phyloP scores from a whole-genome alignment of 2,888 invertebrate genomes.

The Noctua janthe region DNA sequence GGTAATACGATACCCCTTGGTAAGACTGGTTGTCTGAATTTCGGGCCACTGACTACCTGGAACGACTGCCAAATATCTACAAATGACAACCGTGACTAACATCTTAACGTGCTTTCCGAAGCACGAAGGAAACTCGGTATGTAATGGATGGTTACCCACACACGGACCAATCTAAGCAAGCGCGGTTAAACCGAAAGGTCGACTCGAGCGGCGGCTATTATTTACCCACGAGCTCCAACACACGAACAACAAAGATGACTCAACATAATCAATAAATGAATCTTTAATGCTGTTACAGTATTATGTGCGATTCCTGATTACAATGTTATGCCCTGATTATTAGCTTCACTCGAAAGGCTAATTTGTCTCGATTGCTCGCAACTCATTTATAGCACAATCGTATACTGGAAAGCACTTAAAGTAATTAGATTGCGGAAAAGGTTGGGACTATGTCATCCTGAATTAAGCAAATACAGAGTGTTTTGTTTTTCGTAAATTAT shows the following conservation, averaged over 20 bases:
- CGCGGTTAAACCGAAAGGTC: no score
- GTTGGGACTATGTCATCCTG: slow-evolving; percentile 79
- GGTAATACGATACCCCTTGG: no score
- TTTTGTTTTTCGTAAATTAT: slow-evolving; percentile 27
- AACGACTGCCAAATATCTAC: no score
- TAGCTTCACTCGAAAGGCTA: slow-evolving; percentile 47
- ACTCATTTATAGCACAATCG: slow-evolving; percentile 77
- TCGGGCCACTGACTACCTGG: no score
- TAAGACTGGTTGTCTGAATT: no score
- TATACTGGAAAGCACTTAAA: slow-evolving; percentile 87
- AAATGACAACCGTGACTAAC: no score
- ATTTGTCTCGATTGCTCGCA: slow-evolving; percentile 55
- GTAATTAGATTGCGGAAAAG: slow-evolving; percentile 89
- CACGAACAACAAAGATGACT: neutral
- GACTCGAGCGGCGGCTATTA: no score
- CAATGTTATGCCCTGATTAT: slow-evolving; percentile 47
- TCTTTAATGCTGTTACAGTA: neutral
- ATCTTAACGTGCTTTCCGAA: no score
- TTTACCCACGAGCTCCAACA: no score
- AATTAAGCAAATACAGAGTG: slow-evolving; percentile 76
- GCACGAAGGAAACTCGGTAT: no score
- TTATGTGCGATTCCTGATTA: slow-evolving; percentile 10
- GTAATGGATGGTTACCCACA: no score
- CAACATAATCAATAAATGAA: slow-evolving; percentile 1
- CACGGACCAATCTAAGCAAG: no score